Base-by-base conservation (phyloP, 2,113 vertebrate genomes). In the Chinchilla lanigera region DNA sequence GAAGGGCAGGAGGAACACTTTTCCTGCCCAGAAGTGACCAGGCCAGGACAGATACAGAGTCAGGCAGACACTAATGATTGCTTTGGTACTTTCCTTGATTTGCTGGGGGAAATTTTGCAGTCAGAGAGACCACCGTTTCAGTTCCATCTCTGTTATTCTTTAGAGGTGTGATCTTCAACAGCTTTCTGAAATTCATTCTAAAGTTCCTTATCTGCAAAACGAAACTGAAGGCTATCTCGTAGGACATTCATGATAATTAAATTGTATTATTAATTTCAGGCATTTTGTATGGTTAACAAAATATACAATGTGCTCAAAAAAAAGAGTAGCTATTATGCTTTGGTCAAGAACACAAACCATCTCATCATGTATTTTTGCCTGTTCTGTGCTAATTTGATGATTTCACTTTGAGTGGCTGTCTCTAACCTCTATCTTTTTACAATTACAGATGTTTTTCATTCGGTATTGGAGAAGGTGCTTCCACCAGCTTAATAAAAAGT, bases 381-480 rank as follows among this genome's bases (percentile, higher is more conserved):
- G 26, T 41, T 38, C 4, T 26, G 4, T 82, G n/a, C 84, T 67
- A 41, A 73, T 75, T 63, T 84, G 67, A 24, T 86, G 28, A 65
- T 65, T 52, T 67, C 30, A 7, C n/a, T n/a, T 20, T 41, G 38
- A 77, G n/a, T 24, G 0, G 24, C 52, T 35, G 2, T 54, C 14
- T 92, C 52, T 95, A 58, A 96, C 8, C 0, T 90, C 54, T 58
- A 44, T 35, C 50, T 4, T 86, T 94, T 90, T 73, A 61, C 16
- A 41, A 56, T 78, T 95, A 8, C 84, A 99, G 99, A 95, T 99
- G 99, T 96, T 99, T 99, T 96, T 98, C 99, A 17, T 99, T 99
- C 93, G 99, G 99, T 10, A 99, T 99, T 84, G 99, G 99, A 11
- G 98, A 99, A 98, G 99, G 99, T 17, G 99, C 99, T 88, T 99